Conservation (phyloP, 2,888 invertebrate genomes). For the Stegophylla sp. region DNA sequence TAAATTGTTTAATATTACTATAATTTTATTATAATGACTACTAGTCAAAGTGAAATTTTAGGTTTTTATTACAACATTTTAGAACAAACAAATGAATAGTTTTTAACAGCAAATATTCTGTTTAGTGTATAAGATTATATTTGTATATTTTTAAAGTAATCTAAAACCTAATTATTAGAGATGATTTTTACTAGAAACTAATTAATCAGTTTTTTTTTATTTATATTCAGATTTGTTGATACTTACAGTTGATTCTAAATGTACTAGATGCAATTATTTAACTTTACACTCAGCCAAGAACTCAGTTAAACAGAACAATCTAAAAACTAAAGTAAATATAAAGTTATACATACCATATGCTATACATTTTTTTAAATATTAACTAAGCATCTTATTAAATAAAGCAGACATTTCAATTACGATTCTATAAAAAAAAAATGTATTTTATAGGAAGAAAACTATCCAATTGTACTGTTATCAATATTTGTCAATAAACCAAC, state of each 20-base stretch:
- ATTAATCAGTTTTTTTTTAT: neutral
- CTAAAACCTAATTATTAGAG: too few species aligned
- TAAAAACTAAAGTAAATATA: slow-evolving; percentile 65
- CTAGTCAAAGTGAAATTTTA: too few species aligned
- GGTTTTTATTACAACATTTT: too few species aligned
- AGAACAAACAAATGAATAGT: too few species aligned
- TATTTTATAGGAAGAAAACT: slow-evolving; percentile 63
- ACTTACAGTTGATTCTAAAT: slow-evolving; percentile 90
- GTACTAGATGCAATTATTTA: slow-evolving; percentile 90
- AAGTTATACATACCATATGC: neutral
- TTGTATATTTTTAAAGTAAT: too few species aligned
- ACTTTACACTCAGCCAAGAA: slow-evolving; percentile 80
- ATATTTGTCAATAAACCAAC: slow-evolving; percentile 85
- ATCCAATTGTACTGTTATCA: slow-evolving; percentile 76
- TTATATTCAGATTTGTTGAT: slow-evolving; percentile 71
- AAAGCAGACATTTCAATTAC: slow-evolving; percentile 79
- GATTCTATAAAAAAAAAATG: neutral
- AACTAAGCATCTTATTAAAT: slow-evolving; percentile 45
- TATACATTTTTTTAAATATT: slow-evolving; percentile 4
- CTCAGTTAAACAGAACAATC: slow-evolving; percentile 75
- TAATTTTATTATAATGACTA: too few species aligned
- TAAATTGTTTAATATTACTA: too few species aligned
- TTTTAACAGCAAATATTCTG: too few species aligned
- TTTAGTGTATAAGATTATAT: too few species aligned
- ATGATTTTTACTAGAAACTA: too few species aligned